These are phyloP conservation scores for Eulemur macaco DNA, from an alignment of 2,113 vertebrate species.

Conservation along the genomic window DNA sequence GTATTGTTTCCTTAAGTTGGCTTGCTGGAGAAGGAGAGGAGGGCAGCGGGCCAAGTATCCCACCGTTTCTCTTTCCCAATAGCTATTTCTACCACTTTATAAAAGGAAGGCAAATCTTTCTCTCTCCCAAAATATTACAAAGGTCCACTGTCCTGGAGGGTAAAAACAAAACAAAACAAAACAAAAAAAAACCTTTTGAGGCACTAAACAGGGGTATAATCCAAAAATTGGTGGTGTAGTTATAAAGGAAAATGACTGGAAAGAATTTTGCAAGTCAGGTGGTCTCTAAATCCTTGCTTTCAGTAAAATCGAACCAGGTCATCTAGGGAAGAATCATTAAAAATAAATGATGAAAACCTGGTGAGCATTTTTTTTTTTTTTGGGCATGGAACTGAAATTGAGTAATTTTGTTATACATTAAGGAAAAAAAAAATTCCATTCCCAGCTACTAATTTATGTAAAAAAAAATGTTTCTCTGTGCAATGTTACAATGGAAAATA, in stretches of 20 bases:
- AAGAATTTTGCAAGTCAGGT: not conserved
- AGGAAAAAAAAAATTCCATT: not conserved
- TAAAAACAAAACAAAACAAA: not conserved
- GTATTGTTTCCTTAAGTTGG: not conserved
- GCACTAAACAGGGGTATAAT: not conserved
- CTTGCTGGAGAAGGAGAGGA: not conserved
- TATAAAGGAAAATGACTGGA: not conserved
- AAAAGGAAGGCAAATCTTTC: not conserved
- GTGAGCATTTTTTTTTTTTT: not conserved
- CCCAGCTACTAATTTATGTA: not conserved
- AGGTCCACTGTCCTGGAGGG: not conserved
- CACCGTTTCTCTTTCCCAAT: not conserved
- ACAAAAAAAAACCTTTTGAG: not conserved
- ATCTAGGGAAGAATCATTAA: not conserved
- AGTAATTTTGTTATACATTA: not conserved
- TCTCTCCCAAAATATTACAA: not conserved
- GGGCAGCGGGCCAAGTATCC: rapidly evolving
- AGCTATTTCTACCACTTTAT: not conserved
- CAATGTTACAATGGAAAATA: not conserved
- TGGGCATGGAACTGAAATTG: not conserved
- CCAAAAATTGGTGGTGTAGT: not conserved
- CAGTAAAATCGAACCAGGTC: not conserved
- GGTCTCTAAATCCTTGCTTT: not conserved
- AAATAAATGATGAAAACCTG: not conserved
- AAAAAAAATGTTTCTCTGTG: not conserved